Base-by-base conservation (phyloP, 1,140 invertebrate species). In the Lepidotrigona ventralis region DNA sequence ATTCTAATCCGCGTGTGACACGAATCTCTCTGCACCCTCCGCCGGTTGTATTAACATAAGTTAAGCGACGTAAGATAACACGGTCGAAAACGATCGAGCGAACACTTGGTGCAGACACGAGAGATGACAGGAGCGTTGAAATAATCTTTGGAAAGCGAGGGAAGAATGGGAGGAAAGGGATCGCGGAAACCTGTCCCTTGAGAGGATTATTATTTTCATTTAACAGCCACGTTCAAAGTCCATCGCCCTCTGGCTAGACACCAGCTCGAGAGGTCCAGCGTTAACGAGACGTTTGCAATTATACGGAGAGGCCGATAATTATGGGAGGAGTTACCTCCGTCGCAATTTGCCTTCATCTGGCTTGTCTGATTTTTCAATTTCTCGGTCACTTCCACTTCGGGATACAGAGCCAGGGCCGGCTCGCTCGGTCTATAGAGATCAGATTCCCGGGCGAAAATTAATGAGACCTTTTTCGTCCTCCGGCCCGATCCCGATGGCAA, bases 241-340 rank as follows among this genome's bases (percentile, higher is more conserved):
- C 23, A 19, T 63, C 26, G 56, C 63, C 26, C 46, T 33, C 63
- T 19, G 53, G 58, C 75, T 14, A 39, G 53, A 79, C 75, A 69
- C 77, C 77, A 64, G 58, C 74, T n/a, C 39, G 39, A 46, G 39
- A 46, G 39, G 39, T 46, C 68, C 17, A 56, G 63, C 80, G 86
- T 88, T 88, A 88, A 88, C 87, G 87, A 88, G 86, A 88, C 77
- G 69, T 88, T 88, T 69, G 86, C 86, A 88, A 88, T 88, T 88
- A 88, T 86, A 86, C 80, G 74, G 78, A 70, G 74, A 66, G 33
- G 46, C 84, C 39, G 84, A 88, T 88, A 88, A 88, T 88, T 88
- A 88, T 83, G 86, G 84, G 6, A 46, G 77, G 74, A 79, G 73
- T 88, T 87, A 81, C 77, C 77, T 78, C 79, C 58, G 81, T 69